Conservation (phyloP, 2,888 invertebrate species). For the Tiphia femorata region DNA sequence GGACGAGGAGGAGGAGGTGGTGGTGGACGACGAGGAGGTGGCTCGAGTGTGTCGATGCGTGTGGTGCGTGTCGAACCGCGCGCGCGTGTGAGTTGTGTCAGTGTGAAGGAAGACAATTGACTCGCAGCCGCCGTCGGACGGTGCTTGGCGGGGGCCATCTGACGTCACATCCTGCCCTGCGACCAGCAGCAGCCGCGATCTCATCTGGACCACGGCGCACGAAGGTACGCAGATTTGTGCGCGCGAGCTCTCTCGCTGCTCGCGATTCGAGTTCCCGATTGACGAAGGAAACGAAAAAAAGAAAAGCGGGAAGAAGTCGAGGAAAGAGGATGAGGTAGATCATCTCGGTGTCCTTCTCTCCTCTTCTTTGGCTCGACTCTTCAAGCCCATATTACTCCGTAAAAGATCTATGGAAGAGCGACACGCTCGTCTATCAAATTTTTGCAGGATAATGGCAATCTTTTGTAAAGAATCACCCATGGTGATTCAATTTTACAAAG, state of each 20-base stretch:
- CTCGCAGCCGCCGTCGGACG: conserved; percentile 49
- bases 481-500: too few species aligned
- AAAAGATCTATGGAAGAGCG: too few species aligned
- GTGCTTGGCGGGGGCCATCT: conserved; percentile 54
- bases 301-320: background rate
- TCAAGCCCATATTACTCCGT: background rate
- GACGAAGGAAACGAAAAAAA: background rate
- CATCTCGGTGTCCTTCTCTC: background rate
- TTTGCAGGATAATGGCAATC: too few species aligned
- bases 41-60: conserved; percentile 17
- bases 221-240: conserved; percentile 53
- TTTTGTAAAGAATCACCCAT: too few species aligned
- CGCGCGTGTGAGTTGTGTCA: conserved; percentile 34
- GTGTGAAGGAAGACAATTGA: conserved; percentile 63
- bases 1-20: conserved; percentile 21
- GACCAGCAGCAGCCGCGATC: conserved; percentile 45
- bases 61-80: conserved; percentile 12
- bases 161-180: conserved; percentile 65
- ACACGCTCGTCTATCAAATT: too few species aligned
- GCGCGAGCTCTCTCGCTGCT: conserved; percentile 10
- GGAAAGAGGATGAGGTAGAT: background rate
- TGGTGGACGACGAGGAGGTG: conserved; percentile 3
- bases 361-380: background rate
- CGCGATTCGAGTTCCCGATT: background rate
- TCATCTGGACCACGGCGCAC: conserved; percentile 54